Evolutionary conservation across 1,140 invertebrate genomes (phyloP).

Genomic region (Heliconius hewitsoni): DNA sequence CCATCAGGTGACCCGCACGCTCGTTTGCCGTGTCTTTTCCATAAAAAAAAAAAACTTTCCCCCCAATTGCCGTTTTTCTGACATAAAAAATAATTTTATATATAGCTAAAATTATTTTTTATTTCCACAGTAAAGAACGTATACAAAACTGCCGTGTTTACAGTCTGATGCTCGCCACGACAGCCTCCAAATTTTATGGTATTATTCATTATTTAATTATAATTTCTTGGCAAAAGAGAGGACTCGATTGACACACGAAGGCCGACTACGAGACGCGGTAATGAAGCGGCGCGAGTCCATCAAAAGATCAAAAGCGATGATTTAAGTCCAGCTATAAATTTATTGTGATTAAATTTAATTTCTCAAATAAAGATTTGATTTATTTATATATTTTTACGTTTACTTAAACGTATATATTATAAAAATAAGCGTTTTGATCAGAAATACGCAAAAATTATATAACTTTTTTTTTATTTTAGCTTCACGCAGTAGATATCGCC

Average conservation of each 20-base stretch:
- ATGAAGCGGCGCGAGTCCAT: constrained; percentile 16
- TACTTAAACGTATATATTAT: neutral
- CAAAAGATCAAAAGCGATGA: constrained; percentile 29
- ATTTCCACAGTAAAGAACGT: no score
- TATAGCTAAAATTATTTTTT: no score
- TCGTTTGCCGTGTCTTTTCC: no score
- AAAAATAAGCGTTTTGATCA: no score
- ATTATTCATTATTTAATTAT: constrained; percentile 13
- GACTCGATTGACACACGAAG: constrained; percentile 35
- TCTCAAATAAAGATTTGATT: neutral
- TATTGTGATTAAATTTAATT: constrained; percentile 17
- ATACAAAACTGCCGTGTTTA: neutral
- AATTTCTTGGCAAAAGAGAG: constrained; percentile 34
- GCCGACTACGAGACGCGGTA: constrained; percentile 27
- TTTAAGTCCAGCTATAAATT: constrained; percentile 22
- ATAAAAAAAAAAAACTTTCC: no score
- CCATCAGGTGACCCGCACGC: no score
- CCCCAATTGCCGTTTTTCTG: no score
- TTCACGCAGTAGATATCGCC: no score
- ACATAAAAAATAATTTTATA: no score
- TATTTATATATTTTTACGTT: neutral
- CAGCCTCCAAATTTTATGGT: neutral
- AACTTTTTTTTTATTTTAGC: no score
- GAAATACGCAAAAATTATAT: no score
- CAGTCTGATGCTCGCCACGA: no score